Conservation (phyloP, 2,888 invertebrate genomes). For the Masnerella sp. region DNA sequence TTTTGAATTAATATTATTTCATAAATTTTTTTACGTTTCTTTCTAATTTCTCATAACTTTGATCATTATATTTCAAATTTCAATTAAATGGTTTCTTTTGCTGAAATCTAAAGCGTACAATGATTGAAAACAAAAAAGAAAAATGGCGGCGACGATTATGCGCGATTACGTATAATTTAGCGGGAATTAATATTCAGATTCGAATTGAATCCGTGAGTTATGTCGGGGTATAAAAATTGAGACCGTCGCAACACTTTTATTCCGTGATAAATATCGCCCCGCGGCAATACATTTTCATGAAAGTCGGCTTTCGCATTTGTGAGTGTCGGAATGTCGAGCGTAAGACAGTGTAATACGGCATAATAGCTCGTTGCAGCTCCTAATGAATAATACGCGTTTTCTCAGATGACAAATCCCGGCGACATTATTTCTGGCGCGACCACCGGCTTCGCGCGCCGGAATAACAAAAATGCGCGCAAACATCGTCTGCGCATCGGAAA, state of each 20-base stretch:
- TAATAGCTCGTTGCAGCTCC: slow-evolving; percentile 56
- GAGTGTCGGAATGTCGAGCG: slow-evolving; percentile 52
- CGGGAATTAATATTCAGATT: slow-evolving; percentile 23
- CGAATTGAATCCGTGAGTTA: slow-evolving; percentile 30
- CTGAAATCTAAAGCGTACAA: no score
- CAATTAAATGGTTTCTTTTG: no score
- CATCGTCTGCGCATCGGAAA: slow-evolving; percentile 4
- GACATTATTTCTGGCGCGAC: slow-evolving; percentile 57
- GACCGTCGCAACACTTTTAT: slow-evolving; percentile 32
- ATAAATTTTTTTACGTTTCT: no score
- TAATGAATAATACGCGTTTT: slow-evolving; percentile 59
- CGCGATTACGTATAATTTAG: slow-evolving; percentile 18
- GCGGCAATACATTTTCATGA: slow-evolving; percentile 54
- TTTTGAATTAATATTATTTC: no score
- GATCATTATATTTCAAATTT: no score
- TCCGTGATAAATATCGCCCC: slow-evolving; percentile 40
- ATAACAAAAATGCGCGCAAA: slow-evolving; percentile 12
- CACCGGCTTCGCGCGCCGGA: slow-evolving; percentile 24
- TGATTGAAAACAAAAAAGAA: no score
- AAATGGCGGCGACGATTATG: background rate
- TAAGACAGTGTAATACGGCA: slow-evolving; percentile 58
- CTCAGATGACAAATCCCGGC: slow-evolving; percentile 56
- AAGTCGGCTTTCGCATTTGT: slow-evolving; percentile 52
- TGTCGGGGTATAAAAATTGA: slow-evolving; percentile 35
- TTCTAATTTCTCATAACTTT: no score